Base-by-base conservation (phyloP, 2,797 vertebrate species). In the Falco columbarius region DNA sequence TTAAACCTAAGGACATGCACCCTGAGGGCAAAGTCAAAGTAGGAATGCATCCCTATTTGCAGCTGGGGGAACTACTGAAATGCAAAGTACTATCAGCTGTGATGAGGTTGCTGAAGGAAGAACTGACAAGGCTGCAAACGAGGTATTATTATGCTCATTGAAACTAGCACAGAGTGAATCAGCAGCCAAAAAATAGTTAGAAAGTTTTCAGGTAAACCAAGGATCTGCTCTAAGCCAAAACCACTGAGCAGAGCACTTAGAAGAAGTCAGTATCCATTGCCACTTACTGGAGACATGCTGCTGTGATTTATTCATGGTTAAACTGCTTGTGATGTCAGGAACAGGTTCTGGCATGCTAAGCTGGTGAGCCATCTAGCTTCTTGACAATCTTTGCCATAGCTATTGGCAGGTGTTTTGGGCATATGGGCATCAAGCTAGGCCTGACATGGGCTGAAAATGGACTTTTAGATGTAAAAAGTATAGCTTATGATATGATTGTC, bases 151-250 rank as follows among this genome's bases (percentile, higher is more conserved):
- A 71, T n/a, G 52, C 51, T 86, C 36, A 61, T 47, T 89, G 71
- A 82, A 93, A 87, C 34, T 47, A 90, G 36, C 83, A 63, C 30
- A 72, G 54, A 86, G 61, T 76, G 85, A 95, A 93, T 87, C 49
- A 85, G 86, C 32, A 89, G 27, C n/a, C 0, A 0, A 80, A 86
- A 92, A 71, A 49, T 42, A 86, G 18, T 89, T 67, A 86, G 46
- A 88, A 90, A 89, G n/a, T 56, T 66, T 91, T 94, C 82, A 84
- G 63, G 73, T 70, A 96, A 90, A 92, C 20, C 56, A 90, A 82
- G 36, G 24, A 87, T 85, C 40, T 80, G 40, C 15, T 73, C 12
- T 70, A 55, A 82, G 83, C 23, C 56, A 73, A 87, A 95, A 74
- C 29, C 26, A 86, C 34, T 51, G 67, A 92, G 56, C 27, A 82